A percentile compares a stretch with the other conserved stretches of the same genome.
phyloP scores from a whole-genome alignment of 2,113 vertebrate species.

The Dermatemys mawii region DNA sequence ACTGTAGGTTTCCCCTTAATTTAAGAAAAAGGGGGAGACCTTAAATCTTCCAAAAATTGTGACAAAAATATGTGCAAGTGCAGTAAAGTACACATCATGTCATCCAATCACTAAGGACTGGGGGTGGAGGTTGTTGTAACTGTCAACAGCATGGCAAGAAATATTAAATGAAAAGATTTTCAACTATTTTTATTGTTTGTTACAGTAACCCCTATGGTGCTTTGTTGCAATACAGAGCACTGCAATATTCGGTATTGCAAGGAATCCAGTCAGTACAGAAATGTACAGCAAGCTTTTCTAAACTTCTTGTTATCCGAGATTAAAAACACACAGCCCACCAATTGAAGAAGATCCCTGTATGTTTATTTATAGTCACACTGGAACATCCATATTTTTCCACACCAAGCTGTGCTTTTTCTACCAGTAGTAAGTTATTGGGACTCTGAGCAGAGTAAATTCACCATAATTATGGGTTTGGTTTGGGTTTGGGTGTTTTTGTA shows the following conservation, averaged over 20 bases:
- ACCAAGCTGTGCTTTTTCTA: neutral
- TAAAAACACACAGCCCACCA: neutral
- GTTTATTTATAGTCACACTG: neutral
- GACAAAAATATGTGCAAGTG: neutral
- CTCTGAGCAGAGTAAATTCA: neutral
- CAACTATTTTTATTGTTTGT: neutral
- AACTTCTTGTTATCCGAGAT: neutral
- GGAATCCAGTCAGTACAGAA: neutral
- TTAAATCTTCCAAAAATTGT: neutral
- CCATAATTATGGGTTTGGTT: neutral
- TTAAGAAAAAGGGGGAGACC: neutral
- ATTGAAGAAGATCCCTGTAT: neutral
- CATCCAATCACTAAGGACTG: neutral
- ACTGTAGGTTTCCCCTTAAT: neutral
- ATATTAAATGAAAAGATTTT: neutral
- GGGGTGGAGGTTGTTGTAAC: neutral
- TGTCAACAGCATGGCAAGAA: neutral
- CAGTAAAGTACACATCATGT: neutral
- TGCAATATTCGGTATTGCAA: neutral
- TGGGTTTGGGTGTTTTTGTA: neutral
- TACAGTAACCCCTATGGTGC: neutral
- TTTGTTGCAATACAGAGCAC: rapidly evolving
- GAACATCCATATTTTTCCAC: neutral
- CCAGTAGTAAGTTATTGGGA: rapidly evolving
- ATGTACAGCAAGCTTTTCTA: neutral